Evolutionary conservation across 2,797 vertebrate species (phyloP).

Genomic region (Micromesistius poutassou): DNA sequence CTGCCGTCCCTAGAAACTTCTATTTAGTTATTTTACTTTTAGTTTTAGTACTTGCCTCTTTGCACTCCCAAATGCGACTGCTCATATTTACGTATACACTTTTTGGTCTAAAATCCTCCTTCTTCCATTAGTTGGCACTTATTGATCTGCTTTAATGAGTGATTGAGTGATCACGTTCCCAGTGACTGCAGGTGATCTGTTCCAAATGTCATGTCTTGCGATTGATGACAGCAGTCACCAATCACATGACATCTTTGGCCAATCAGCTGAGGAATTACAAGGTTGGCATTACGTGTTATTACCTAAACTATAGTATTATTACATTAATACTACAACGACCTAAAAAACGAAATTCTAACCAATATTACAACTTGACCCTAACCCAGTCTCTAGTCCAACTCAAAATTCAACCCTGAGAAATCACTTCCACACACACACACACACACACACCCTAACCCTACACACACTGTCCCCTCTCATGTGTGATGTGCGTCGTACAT

Average conservation of each 20-base stretch:
- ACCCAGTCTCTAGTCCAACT: background rate
- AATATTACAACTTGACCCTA: background rate
- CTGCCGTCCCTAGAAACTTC: background rate
- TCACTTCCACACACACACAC: background rate
- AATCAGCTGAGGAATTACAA: too few relatives aligned
- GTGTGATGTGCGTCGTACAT: slow-evolving; percentile 6
- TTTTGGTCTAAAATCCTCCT: too few relatives aligned
- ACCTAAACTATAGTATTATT: too few relatives aligned
- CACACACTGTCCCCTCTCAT: background rate
- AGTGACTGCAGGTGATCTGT: too few relatives aligned
- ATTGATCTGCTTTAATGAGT: too few relatives aligned
- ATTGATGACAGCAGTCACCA: too few relatives aligned
- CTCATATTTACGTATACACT: too few relatives aligned
- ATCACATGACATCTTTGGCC: too few relatives aligned
- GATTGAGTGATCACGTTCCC: too few relatives aligned
- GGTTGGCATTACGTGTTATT: too few relatives aligned
- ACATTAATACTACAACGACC: background rate
- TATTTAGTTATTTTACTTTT: background rate
- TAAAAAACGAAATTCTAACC: background rate
- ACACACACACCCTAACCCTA: background rate
- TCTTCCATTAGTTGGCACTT: background rate
- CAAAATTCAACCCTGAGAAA: background rate
- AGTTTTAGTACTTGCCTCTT: background rate
- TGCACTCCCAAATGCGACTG: background rate
- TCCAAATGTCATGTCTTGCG: too few relatives aligned